Conservation (phyloP, 2,888 invertebrate genomes). For the Glyphotaelius pellucidus region DNA sequence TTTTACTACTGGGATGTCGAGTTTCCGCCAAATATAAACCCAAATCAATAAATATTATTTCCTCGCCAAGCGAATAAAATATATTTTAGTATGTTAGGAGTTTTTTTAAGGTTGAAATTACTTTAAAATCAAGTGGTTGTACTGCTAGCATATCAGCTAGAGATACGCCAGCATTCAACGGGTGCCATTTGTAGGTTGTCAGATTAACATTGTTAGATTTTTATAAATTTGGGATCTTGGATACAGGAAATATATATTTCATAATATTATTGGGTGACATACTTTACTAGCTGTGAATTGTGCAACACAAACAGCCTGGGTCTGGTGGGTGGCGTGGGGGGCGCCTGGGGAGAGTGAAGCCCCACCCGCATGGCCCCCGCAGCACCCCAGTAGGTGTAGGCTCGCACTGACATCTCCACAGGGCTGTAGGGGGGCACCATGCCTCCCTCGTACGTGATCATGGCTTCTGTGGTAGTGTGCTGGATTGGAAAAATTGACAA, state of each 20-base stretch:
- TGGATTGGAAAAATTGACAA: slow-evolving; percentile 67
- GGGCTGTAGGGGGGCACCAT: slow-evolving; percentile 83
- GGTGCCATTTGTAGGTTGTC: too few relatives aligned
- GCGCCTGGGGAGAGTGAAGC: slow-evolving; percentile 88
- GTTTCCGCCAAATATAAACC: too few relatives aligned
- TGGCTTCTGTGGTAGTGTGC: slow-evolving; percentile 77
- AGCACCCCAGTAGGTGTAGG: slow-evolving; percentile 91
- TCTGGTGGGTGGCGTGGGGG: slow-evolving; percentile 85
- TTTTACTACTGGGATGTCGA: neutral
- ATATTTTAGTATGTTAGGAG: too few relatives aligned
- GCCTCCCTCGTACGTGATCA: slow-evolving; percentile 73
- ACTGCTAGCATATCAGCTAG: too few relatives aligned
- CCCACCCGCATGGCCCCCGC: slow-evolving; percentile 80
- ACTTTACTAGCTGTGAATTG: slow-evolving; percentile 60
- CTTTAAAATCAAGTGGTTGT: too few relatives aligned
- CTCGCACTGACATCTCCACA: slow-evolving; percentile 85
- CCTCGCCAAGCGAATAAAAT: too few relatives aligned
- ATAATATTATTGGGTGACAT: neutral
- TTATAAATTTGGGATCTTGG: too few relatives aligned
- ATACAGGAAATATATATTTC: too few relatives aligned
- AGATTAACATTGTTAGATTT: too few relatives aligned
- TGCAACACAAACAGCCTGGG: slow-evolving; percentile 83
- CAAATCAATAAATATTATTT: too few relatives aligned
- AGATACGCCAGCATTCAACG: too few relatives aligned
- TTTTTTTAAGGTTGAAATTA: too few relatives aligned